Evolutionary conservation across 2,888 invertebrate genomes (phyloP).

Genomic region (Clivina fossor): DNA sequence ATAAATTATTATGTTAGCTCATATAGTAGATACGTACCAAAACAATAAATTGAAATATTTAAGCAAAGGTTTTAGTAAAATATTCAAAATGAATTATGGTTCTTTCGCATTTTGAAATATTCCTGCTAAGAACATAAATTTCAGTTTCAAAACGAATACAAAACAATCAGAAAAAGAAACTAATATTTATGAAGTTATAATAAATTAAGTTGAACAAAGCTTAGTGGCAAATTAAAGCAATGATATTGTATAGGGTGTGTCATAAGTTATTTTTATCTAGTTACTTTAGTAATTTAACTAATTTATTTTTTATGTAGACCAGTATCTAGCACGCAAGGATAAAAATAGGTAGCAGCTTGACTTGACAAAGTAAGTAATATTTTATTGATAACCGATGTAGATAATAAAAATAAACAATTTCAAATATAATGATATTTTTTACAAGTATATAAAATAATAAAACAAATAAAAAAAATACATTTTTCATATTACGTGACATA

Average conservation of each 20-base stretch:
- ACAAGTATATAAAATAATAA: background rate
- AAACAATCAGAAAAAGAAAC: background rate
- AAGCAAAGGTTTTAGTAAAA: no score
- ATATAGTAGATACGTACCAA: no score
- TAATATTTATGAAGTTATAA: background rate
- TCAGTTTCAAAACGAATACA: background rate
- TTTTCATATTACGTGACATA: background rate
- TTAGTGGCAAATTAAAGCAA: background rate
- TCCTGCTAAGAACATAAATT: no score
- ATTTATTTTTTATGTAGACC: constrained; percentile 7
- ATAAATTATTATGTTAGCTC: no score
- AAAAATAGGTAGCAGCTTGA: background rate
- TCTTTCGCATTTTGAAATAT: no score
- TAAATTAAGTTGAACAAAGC: background rate
- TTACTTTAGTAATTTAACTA: constrained; percentile 2
- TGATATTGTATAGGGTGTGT: background rate
- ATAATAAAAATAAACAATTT: background rate
- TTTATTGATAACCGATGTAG: background rate
- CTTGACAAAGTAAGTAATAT: background rate
- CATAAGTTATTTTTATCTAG: constrained; percentile 3
- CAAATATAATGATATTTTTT: background rate
- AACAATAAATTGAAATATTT: no score
- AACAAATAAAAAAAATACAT: background rate
- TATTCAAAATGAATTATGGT: no score
- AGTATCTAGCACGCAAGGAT: constrained; percentile 3